phyloP scores from a whole-genome alignment of 2,113 vertebrate genomes.

The Scartelaos histophorus region DNA sequence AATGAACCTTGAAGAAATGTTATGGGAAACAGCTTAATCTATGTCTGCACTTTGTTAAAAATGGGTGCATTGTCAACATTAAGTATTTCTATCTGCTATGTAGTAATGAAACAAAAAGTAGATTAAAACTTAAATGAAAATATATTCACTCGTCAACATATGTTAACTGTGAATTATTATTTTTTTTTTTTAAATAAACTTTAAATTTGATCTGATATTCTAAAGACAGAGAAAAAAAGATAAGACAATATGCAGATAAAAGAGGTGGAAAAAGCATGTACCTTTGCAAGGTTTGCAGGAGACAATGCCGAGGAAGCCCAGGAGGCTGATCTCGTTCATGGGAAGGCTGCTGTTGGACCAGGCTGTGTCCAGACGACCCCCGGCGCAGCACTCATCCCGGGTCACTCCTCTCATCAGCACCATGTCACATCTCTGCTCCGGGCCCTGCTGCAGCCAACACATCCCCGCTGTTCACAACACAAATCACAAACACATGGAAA shows the following conservation, averaged over 20 bases:
- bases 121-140: too few species aligned
- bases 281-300: constrained; percentile 95
- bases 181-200: too few species aligned
- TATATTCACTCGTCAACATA: background rate
- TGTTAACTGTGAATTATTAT: too few species aligned
- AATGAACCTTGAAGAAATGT: constrained; percentile 53
- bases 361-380: constrained; percentile 85
- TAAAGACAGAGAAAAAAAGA: background rate
- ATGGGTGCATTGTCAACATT: too few species aligned
- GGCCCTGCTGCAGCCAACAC: constrained; percentile 92
- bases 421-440: constrained; percentile 88
- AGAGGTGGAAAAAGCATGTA: constrained; percentile 61
- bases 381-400: constrained; percentile 89
- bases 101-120: background rate
- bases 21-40: background rate
- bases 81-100: too few species aligned
- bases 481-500: background rate
- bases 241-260: background rate
- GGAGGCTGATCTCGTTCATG: constrained; percentile 91
- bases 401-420: constrained; percentile 88
- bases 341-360: constrained; percentile 93
- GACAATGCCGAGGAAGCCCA: constrained; percentile 91
- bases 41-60: too few species aligned
- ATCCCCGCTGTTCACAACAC: constrained; percentile 82
- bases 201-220: too few species aligned